Base-by-base conservation (phyloP, 1,140 invertebrate genomes). In the Melipona quadrifasciata region DNA sequence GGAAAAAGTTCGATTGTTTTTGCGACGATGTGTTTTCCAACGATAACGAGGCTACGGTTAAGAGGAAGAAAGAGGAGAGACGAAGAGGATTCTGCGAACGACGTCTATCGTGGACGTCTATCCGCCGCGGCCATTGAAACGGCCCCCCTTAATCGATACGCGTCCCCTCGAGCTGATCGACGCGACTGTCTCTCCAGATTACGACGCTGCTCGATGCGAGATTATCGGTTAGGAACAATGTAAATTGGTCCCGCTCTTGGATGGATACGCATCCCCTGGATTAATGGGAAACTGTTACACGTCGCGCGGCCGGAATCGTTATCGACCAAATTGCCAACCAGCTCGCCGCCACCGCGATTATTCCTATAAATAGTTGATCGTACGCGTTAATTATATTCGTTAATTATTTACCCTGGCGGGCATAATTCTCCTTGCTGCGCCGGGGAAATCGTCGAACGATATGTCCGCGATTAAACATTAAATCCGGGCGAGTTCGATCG, bases 131-230 rank as follows among this genome's bases (percentile, higher is more conserved):
- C n/a, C 51, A 85, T 88, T 82, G 78, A 85, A 82, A 75, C 79
- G 74, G 61, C 27, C 77, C 27, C 77, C 74, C 82, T 74, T 80
- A 85, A 89, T 89, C 87, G 86, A 89, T 88, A 81, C 55, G 57
- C 77, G 72, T 75, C 77, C 64, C 82, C 67, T 61, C 55, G 67
- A 79, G 82, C 75, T 84, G 82, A 84, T 79, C 82, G 82, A 84
- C 75, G 75, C 64, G 61, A 21, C 67, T 57, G 76, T 79, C 76
- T 84, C 39, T n/a, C 21, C 67, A 79, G 82, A 84, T 84, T 84
- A 84, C 64, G 76, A 79, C 55, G 67, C 67, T 31, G 57, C 67
- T 79, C 76, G 72, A 61, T 64, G 21, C 47, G 82, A 84, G 82
- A 84, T 84, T 84, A 84, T 84, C 82, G 82, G 82, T 79, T 67